phyloP scores from a whole-genome alignment of 2,888 invertebrate genomes.

The Spicauda simplicius region DNA sequence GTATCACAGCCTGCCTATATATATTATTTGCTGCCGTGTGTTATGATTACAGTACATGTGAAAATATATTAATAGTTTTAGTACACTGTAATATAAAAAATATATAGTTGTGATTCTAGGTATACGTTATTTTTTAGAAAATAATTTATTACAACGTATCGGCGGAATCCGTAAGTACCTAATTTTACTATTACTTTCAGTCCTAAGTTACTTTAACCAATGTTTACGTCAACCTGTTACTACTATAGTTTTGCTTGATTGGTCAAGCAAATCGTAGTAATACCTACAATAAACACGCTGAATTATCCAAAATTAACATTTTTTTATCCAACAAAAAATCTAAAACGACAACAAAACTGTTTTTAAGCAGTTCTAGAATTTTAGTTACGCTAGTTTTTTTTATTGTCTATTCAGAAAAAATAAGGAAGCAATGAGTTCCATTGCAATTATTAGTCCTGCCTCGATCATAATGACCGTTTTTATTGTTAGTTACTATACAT shows the following conservation, averaged over 20 bases:
- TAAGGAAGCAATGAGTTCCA: conserved; percentile 15
- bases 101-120: too few species aligned
- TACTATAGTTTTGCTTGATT: conserved; percentile 3
- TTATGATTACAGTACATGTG: too few species aligned
- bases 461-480: conserved; percentile 24
- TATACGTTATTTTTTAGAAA: too few species aligned
- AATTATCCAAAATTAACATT: conserved; percentile 6
- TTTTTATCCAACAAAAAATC: conserved; percentile 5
- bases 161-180: too few species aligned
- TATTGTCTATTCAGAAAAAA: conserved; percentile 6
- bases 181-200: neutral
- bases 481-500: conserved; percentile 8
- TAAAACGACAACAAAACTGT: neutral
- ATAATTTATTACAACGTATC: too few species aligned
- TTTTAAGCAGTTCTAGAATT: conserved; percentile 1
- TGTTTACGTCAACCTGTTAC: neutral
- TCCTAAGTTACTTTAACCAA: too few species aligned
- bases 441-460: conserved; percentile 5
- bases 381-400: conserved; percentile 24
- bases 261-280: neutral
- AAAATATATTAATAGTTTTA: too few species aligned
- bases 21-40: too few species aligned
- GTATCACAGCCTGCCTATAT: too few species aligned
- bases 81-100: too few species aligned
- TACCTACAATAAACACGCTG: conserved; percentile 6